Evolutionary conservation across 2,888 invertebrate genomes (phyloP).

Genomic region (Zeuzera pyrina): DNA sequence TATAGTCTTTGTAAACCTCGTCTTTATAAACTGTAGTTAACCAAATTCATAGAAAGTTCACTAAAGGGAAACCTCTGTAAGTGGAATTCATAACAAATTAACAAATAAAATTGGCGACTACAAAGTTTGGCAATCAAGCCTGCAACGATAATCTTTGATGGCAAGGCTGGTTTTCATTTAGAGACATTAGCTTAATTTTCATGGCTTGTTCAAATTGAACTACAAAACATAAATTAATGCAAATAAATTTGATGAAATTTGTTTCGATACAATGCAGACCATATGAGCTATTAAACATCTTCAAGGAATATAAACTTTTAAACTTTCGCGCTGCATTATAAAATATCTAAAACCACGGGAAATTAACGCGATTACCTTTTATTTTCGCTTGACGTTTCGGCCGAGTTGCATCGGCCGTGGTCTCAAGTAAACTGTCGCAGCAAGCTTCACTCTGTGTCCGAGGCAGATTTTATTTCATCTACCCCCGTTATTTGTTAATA

Average conservation of each 20-base stretch:
- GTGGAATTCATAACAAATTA: constrained; percentile 26
- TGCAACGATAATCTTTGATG: constrained; percentile 23
- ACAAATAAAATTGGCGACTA: constrained; percentile 20
- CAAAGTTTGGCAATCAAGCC: constrained; percentile 23
- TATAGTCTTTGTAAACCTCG: constrained; percentile 16
- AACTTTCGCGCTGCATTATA: too few species aligned
- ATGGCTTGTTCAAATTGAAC: constrained; percentile 8
- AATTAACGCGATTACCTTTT: too few species aligned
- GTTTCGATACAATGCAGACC: too few species aligned
- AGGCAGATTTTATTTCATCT: too few species aligned
- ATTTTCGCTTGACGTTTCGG: too few species aligned
- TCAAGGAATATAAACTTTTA: too few species aligned
- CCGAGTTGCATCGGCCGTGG: too few species aligned
- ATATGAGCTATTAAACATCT: too few species aligned
- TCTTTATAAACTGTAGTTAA: constrained; percentile 14
- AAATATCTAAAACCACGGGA: too few species aligned
- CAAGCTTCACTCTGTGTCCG: too few species aligned
- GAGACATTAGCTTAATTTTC: constrained; percentile 18
- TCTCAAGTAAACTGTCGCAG: too few species aligned
- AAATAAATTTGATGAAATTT: not conserved
- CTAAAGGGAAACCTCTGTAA: constrained; percentile 7
- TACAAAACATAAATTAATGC: constrained; percentile 1
- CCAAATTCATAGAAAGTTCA: constrained; percentile 8
- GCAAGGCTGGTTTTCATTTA: constrained; percentile 18
- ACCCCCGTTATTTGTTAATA: too few species aligned